Base-by-base conservation (phyloP, 2,113 vertebrate genomes). In the Syngnathus typhle region DNA sequence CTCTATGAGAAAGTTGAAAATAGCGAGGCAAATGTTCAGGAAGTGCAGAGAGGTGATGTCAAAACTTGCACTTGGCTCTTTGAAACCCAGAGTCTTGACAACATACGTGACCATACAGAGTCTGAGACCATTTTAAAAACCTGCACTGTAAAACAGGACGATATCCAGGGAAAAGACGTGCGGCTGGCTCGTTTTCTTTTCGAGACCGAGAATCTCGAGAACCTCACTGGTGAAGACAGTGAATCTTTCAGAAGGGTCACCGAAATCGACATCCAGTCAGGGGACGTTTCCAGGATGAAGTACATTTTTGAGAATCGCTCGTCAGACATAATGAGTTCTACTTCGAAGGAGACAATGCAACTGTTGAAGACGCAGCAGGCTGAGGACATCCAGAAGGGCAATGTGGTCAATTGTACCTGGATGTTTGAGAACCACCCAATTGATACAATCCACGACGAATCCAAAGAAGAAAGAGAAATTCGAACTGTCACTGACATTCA, bases 61-160 rank as follows among this genome's bases (percentile, higher is more conserved):
- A 94, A 94, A 88, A 94, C 92, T 0, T 94, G 93, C 74, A 94
- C 93, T 0, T 93, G 91, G 94, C 92, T 96, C 55, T 97, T 96
- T 86, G 95, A 97, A 90, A 96, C 94, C 0, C 93, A 93, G 70
- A 91, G 91, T 15, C 93, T 97, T 1, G 95, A 97, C 76, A 83
- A 89, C 72, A 95, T 96, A 74, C 92, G 87, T n/a, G 92, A 94
- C 62, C 88, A 90, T 7, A 80, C 86, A 0, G 88, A 89, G 66
- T 86, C 91, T 11, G 93, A 93, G 85, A 86, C 86, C 44, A 79
- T 89, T 59, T 68, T 91, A 69, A 91, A 91, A 79, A 82, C 90
- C 12, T 92, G 92, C 80, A 94, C 92, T 1, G 84, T 93, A 5
- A 91, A 93, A 3, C 92, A 93, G 69, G 92, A 93, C 2, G 93